Conservation (phyloP, 2,113 vertebrate species). For the Nematolebias whitei region DNA sequence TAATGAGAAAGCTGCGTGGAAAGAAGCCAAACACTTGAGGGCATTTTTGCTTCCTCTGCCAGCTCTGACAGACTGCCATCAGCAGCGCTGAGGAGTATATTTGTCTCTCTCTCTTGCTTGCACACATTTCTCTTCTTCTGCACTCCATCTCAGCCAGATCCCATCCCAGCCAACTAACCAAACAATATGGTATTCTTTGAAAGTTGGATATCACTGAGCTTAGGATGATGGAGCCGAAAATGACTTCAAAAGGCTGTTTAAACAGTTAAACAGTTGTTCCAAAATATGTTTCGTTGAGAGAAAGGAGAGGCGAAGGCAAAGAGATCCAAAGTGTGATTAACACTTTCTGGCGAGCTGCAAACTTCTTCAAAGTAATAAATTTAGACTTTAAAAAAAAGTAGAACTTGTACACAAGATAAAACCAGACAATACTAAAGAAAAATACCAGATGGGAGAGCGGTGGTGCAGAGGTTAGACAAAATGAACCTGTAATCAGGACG, state of each 20-base stretch:
- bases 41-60: conserved; percentile 76
- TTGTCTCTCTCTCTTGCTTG: conserved; percentile 45
- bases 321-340: conserved; percentile 64
- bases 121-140: conserved; percentile 53
- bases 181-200: conserved; percentile 77
- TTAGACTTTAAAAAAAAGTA: conserved; percentile 35
- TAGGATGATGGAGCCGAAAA: conserved; percentile 69
- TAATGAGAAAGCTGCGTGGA: conserved; percentile 71
- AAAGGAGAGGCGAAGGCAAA: conserved; percentile 58
- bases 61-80: conserved; percentile 75
- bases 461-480: no score
- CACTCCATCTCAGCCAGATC: conserved; percentile 61
- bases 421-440: not conserved
- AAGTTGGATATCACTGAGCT: conserved; percentile 61
- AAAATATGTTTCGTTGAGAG: conserved; percentile 59
- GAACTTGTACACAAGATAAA: conserved; percentile 7
- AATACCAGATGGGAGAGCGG: no score
- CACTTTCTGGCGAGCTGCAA: conserved; percentile 50
- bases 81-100: conserved; percentile 63
- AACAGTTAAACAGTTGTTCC: conserved; percentile 50
- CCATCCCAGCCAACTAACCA: conserved; percentile 52
- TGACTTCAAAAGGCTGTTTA: conserved; percentile 61
- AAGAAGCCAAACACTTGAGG: conserved; percentile 74
- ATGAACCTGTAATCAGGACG: no score
- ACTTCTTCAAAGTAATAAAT: conserved; percentile 61